Evolutionary conservation across 2,888 invertebrate species (phyloP), one percentile per base, ranked within the genome.

Genomic region (Unio pictorum): DNA sequence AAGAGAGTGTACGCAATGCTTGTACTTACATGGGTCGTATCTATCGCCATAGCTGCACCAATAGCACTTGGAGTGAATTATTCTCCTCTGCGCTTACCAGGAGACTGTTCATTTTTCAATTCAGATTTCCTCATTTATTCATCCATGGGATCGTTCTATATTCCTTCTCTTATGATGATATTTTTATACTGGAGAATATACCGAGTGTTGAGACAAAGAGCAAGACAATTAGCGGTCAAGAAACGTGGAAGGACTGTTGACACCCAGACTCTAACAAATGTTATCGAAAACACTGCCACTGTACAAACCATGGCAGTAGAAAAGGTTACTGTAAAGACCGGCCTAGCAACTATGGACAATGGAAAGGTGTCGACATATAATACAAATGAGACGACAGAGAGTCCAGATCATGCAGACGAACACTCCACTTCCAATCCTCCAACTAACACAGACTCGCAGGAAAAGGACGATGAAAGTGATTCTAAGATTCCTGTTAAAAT

Each of bases 81-180:
- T 90, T 96, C 96, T 2, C 95, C 96, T 0, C 94, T 95, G 88
- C 92, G 96, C 76, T 93, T 93, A 86, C 93, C 94, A 77, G 94
- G 95, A 89, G 93, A 94, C 58, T 99, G 99, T 92, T 93, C 96
- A 84, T 98, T 99, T 93, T 98, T 98, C 92, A 99, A 98, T 91
- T 95, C 97, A 81, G 96, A 98, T 92, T 99, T 99, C 91, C 96
- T 99, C 89, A 95, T 99, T 88, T 98, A 96, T 92, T 99, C 98
- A 20, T 99, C 99, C 68, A 93, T 99, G 83, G 96, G 96, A 81
- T 99, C 99, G 86, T 99, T 99, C 93, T 99, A 98, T 91, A 97
- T 99, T 87, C 99, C 99, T 96, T 98, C 88, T 90, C 94, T 98
- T 89, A 96, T 98, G 89, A 99, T 99, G 98, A 95, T 99, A 91